Base-by-base conservation (phyloP, 1,140 invertebrate genomes). In the Choristoneura fumiferana region DNA sequence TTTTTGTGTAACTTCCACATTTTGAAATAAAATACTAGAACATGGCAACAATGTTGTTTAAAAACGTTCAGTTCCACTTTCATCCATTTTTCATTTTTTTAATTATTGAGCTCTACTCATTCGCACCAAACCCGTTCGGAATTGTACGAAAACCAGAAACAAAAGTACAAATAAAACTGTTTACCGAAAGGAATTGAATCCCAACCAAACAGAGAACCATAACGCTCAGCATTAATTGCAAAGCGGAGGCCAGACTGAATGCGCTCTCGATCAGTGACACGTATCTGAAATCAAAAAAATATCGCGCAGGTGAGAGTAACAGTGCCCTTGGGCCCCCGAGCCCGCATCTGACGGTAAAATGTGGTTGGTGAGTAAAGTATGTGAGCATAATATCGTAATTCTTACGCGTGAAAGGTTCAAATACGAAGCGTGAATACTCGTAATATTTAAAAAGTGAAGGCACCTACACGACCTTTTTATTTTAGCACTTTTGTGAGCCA, bases 151-250 rank as follows among this genome's bases (percentile, higher is more conserved):
- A 29, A 29, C 2, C 22, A 29, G 22, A n/a, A n/a, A 29, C 22
- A 29, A 6, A 3, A 3, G 22, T 29, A 6, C 2, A 29, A 29
- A 29, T 29, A 29, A 29, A 29, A 29, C n/a, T 40, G 14, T 33
- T 67, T 74, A 89, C 87, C 63, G 86, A 90, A 45, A 90, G 71
- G 71, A 90, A 84, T 56, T 88, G 79, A 13, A 90, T 74, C 36
- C 87, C 87, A 5, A 90, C 76, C 49, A 90, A 66, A 63, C 87
- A 90, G 0, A 90, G 77, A 0, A 90, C 87, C 78, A 89, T 87
- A 1, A 82, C 87, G 62, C 87, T 90, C 29, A 90, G 62, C 86
- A 89, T 89, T 58, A 90, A 87, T 62, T 90, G 86, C 29, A 89
- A 56, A 18, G 78, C 84, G n/a, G 87, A 88, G n/a, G 84, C 84